Evolutionary conservation across 2,113 vertebrate genomes (phyloP).

Genomic region (Lagopus muta): DNA sequence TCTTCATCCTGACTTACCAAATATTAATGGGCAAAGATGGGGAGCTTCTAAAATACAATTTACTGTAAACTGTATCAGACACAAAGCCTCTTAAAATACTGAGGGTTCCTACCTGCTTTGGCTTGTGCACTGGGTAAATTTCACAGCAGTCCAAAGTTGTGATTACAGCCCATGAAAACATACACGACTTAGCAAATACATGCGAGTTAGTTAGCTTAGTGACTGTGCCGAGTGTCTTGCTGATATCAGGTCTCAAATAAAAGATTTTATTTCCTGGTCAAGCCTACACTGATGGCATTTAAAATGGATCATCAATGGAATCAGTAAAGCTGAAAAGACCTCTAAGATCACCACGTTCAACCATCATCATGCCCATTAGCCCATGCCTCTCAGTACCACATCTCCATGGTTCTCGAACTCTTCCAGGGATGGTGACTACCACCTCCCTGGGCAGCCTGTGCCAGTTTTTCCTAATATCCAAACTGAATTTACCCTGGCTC

Average conservation of each 20-base stretch:
- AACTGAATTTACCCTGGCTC: too few species aligned
- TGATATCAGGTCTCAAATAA: background rate
- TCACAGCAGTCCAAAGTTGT: background rate
- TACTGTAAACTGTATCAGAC: background rate
- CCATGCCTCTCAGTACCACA: too few species aligned
- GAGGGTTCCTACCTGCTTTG: background rate
- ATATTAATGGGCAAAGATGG: background rate
- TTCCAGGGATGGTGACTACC: too few species aligned
- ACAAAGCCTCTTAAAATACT: background rate
- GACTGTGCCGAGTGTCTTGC: background rate
- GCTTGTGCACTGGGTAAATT: background rate
- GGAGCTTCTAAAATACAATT: constrained; percentile 4
- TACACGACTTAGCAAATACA: background rate
- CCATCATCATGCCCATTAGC: too few species aligned
- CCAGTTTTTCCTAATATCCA: too few species aligned
- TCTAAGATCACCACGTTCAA: too few species aligned
- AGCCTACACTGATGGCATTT: background rate
- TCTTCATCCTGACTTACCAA: background rate
- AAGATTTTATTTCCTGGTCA: background rate
- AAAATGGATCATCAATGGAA: background rate
- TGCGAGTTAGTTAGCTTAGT: background rate
- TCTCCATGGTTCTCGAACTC: too few species aligned
- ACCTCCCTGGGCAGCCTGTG: too few species aligned
- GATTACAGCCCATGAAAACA: constrained; percentile 27
- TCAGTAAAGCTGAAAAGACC: too few species aligned